A percentile compares a stretch with the other conserved stretches of the same genome.
These are phyloP conservation scores for Vespertilio murinus DNA, from an alignment of 2,797 vertebrate species.

Conservation along the genomic window DNA sequence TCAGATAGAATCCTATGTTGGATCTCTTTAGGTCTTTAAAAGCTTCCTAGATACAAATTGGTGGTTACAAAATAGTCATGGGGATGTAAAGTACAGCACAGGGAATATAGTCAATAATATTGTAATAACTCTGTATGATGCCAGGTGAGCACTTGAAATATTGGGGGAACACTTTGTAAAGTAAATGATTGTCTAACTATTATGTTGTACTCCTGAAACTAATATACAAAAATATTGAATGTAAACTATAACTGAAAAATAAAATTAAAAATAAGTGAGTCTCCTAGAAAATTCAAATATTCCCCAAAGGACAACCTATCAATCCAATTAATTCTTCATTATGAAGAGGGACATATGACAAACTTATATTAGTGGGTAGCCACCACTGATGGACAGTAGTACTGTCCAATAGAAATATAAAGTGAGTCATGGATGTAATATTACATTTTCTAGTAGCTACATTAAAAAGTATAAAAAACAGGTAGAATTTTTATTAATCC, in stretches of 20 bases:
- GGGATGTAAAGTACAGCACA: not conserved
- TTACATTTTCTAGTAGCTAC: not conserved
- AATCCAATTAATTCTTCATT: not conserved
- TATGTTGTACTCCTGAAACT: not conserved
- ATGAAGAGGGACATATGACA: not conserved
- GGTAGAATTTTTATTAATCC: not conserved
- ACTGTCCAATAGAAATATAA: not conserved
- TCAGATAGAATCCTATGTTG: not conserved
- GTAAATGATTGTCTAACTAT: not conserved
- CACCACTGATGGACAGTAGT: not conserved
- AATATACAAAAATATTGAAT: not conserved
- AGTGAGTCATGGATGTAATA: not conserved
- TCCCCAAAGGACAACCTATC: not conserved
- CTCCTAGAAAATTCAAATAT: not conserved
- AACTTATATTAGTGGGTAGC: not conserved
- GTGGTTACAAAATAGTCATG: not conserved
- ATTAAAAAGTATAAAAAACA: not conserved
- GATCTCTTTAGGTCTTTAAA: not conserved
- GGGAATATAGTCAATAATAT: not conserved
- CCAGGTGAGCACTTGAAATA: not conserved
- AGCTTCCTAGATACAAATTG: not conserved
- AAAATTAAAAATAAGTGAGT: not conserved
- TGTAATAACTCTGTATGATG: not conserved
- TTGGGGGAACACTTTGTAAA: not conserved
- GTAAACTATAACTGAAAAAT: not conserved